phyloP scores from a whole-genome alignment of 2,888 invertebrate genomes.

The Trissoscelio sp. region DNA sequence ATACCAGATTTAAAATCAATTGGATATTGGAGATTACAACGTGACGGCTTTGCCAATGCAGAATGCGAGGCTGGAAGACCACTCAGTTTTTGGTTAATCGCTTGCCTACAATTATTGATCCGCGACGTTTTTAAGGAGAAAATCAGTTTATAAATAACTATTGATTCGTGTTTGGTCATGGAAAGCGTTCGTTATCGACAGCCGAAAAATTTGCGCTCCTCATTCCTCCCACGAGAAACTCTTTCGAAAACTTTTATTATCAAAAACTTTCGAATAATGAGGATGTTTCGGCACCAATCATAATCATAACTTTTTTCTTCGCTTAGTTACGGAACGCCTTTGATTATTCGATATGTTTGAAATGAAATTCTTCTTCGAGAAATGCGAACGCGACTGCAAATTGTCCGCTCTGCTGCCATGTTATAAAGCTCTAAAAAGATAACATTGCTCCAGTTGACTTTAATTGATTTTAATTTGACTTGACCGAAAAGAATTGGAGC shows the following conservation, averaged over 20 bases:
- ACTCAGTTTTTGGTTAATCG: slow-evolving; percentile 55
- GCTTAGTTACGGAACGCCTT: slow-evolving; percentile 20
- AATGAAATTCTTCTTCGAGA: slow-evolving; percentile 43
- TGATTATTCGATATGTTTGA: slow-evolving; percentile 33
- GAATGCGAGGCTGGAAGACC: slow-evolving; percentile 26
- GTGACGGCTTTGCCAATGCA: slow-evolving; percentile 78
- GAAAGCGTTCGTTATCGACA: slow-evolving; percentile 23
- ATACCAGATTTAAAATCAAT: slow-evolving; percentile 80
- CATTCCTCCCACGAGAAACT: slow-evolving; percentile 8
- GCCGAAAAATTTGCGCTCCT: slow-evolving; percentile 14
- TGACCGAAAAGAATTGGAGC: slow-evolving; percentile 7
- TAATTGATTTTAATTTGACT: slow-evolving; percentile 50
- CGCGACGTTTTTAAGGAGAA: slow-evolving; percentile 37
- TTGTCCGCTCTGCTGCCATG: slow-evolving; percentile 29
- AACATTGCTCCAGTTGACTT: slow-evolving; percentile 36
- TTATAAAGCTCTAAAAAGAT: slow-evolving; percentile 33
- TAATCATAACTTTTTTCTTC: slow-evolving; percentile 26
- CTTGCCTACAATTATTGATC: slow-evolving; percentile 51
- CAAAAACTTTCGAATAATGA: slow-evolving; percentile 22
- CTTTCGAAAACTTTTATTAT: slow-evolving; percentile 36
- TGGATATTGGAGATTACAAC: slow-evolving; percentile 80
- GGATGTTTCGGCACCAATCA: slow-evolving; percentile 30
- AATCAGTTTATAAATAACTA: slow-evolving; percentile 65
- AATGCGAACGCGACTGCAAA: slow-evolving; percentile 23
- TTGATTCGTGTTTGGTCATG: slow-evolving; percentile 9